Percentiles rank a stretch among this genome's conserved stretches.
Conservation (phyloP, 2,113 vertebrate genomes). For the Lanius collurio region DNA sequence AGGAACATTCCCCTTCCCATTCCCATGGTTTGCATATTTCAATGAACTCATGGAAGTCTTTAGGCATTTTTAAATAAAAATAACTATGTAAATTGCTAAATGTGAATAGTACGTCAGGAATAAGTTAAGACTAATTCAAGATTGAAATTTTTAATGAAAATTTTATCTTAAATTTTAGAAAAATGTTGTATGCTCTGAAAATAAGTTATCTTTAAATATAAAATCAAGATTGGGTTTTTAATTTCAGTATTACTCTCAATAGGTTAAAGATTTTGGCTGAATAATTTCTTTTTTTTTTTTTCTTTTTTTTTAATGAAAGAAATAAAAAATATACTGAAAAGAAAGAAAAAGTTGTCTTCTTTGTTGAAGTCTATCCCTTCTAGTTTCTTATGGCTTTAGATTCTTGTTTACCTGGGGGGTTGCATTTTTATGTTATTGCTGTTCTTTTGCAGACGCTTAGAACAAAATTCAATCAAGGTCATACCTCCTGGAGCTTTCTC, state of each 20-base stretch:
- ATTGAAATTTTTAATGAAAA: neutral
- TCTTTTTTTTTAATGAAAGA: neutral
- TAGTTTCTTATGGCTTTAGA: neutral
- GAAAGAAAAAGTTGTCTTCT: neutral
- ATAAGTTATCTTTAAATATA: neutral
- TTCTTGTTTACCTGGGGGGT: neutral
- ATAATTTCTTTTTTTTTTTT: neutral
- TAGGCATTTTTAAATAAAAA: neutral
- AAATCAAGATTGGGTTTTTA: neutral
- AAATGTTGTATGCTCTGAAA: neutral
- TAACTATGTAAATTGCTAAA: neutral
- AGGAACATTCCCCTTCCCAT: neutral
- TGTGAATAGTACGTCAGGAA: rapidly evolving
- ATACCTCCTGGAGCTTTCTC: slow-evolving; percentile 96
- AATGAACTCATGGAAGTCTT: neutral
- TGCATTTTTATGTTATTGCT: neutral
- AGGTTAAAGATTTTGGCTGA: neutral
- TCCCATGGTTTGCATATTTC: neutral
- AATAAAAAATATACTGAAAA: neutral
- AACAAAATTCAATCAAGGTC: slow-evolving; percentile 97
- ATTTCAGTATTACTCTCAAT: neutral
- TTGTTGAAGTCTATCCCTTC: neutral
- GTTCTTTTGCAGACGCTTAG: slow-evolving; percentile 86
- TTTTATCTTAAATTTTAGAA: neutral
- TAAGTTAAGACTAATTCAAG: neutral